phyloP scores from a whole-genome alignment of 2,888 invertebrate species.

The Idaea dimidiata region DNA sequence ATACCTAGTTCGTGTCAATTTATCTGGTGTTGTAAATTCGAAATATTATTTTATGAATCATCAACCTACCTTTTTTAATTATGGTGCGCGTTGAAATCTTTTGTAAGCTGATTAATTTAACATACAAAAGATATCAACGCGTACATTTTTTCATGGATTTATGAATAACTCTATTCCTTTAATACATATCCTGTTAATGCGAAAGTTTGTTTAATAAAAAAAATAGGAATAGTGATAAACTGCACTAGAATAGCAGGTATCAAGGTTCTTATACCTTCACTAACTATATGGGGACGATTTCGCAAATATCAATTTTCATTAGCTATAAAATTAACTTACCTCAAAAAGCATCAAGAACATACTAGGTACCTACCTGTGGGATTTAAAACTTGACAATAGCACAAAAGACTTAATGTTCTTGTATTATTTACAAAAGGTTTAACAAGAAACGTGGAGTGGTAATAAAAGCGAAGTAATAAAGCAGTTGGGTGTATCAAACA shows the following conservation, averaged over 20 bases:
- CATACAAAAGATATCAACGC: constrained; percentile 27
- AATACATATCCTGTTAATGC: neutral
- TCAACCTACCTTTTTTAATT: constrained; percentile 16
- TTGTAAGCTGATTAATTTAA: constrained; percentile 15
- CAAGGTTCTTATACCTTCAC: too few relatives aligned
- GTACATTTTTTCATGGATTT: constrained; percentile 12
- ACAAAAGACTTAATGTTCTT: constrained; percentile 24
- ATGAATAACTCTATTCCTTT: constrained; percentile 8
- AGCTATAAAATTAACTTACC: too few relatives aligned
- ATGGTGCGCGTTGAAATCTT: constrained; percentile 30
- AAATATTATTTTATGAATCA: neutral
- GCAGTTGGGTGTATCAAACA: constrained; percentile 46
- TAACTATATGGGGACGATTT: too few relatives aligned
- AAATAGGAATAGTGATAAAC: too few relatives aligned
- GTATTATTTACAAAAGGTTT: constrained; percentile 31
- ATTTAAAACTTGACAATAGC: constrained; percentile 20
- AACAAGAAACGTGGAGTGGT: constrained; percentile 34
- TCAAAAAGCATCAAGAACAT: too few relatives aligned
- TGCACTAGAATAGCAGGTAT: too few relatives aligned
- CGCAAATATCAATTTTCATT: too few relatives aligned
- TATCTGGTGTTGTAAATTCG: neutral
- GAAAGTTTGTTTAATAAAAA: neutral
- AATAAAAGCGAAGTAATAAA: constrained; percentile 49
- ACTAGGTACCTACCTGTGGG: neutral
- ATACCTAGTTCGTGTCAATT: neutral